phyloP scores from a whole-genome alignment of 2,888 invertebrate genomes.

The Gnatocerus cornutus region DNA sequence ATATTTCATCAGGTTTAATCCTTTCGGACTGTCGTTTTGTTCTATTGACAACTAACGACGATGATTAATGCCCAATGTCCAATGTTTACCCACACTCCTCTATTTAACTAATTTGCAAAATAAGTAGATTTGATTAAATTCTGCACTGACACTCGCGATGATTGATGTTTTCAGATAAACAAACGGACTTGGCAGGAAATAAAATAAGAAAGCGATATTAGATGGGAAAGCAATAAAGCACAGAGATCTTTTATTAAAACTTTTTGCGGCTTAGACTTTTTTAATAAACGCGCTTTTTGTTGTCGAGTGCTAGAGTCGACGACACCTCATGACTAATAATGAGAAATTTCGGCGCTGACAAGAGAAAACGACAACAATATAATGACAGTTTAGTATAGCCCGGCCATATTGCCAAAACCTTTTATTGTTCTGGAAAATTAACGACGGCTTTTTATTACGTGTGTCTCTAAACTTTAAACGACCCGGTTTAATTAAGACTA shows the following conservation, averaged over 20 bases:
- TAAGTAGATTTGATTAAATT: constrained; percentile 67
- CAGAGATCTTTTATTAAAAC: constrained; percentile 66
- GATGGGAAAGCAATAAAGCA: constrained; percentile 65
- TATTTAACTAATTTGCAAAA: too few species aligned
- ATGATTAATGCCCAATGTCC: constrained; percentile 4
- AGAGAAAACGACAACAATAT: constrained; percentile 52
- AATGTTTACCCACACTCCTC: neutral
- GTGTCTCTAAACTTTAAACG: constrained; percentile 14
- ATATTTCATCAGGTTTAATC: constrained; percentile 32
- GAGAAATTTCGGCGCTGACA: constrained; percentile 54
- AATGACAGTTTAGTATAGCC: constrained; percentile 48
- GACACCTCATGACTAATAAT: constrained; percentile 63
- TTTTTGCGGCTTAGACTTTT: constrained; percentile 65
- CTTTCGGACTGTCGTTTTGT: constrained; percentile 23
- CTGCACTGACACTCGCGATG: constrained; percentile 65
- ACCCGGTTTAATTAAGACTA: constrained; percentile 43
- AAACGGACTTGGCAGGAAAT: constrained; percentile 62
- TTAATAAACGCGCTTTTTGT: constrained; percentile 64
- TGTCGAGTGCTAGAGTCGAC: constrained; percentile 52
- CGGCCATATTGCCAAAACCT: constrained; percentile 29
- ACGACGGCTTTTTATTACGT: constrained; percentile 31
- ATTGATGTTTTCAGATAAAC: constrained; percentile 68
- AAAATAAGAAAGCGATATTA: constrained; percentile 64
- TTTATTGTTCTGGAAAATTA: constrained; percentile 46
- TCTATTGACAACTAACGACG: constrained; percentile 13